phyloP scores from a whole-genome alignment of 2,888 invertebrate species.

The Cephus pulcher region DNA sequence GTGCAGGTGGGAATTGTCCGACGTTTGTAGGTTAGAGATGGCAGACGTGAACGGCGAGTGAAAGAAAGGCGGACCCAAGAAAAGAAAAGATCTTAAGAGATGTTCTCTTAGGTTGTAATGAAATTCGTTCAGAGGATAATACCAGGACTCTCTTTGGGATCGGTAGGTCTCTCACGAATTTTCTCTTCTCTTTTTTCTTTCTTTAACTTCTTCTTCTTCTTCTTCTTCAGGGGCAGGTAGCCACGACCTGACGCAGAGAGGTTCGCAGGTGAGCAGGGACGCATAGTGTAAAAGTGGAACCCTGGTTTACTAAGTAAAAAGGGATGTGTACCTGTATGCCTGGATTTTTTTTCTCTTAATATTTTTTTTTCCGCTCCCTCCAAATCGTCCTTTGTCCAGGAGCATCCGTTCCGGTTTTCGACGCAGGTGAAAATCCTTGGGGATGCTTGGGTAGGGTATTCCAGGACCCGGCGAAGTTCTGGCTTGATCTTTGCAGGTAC shows the following conservation, averaged over 20 bases:
- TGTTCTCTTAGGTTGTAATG: neutral
- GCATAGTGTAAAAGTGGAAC: conserved; percentile 25
- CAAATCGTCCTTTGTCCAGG: neutral
- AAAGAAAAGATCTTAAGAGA: neutral
- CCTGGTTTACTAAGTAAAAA: neutral
- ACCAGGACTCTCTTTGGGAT: neutral
- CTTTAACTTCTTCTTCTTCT: neutral
- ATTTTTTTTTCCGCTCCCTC: neutral
- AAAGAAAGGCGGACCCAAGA: neutral
- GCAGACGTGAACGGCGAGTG: neutral
- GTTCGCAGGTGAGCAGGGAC: conserved; percentile 39
- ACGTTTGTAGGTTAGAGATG: neutral
- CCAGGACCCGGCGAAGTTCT: neutral
- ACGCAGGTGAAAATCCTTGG: conserved; percentile 3
- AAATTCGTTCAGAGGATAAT: neutral
- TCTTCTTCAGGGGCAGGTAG: neutral
- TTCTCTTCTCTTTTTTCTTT: neutral
- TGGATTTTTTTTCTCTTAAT: neutral
- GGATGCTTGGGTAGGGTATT: neutral
- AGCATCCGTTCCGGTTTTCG: conserved; percentile 4
- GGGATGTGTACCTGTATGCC: neutral
- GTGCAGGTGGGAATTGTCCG: neutral
- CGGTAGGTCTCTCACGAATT: neutral
- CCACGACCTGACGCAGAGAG: neutral
- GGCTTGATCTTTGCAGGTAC: neutral